phyloP scores from a whole-genome alignment of 30 jellyfish, hydroid and myxozoan species.

The Pelagia noctiluca region DNA sequence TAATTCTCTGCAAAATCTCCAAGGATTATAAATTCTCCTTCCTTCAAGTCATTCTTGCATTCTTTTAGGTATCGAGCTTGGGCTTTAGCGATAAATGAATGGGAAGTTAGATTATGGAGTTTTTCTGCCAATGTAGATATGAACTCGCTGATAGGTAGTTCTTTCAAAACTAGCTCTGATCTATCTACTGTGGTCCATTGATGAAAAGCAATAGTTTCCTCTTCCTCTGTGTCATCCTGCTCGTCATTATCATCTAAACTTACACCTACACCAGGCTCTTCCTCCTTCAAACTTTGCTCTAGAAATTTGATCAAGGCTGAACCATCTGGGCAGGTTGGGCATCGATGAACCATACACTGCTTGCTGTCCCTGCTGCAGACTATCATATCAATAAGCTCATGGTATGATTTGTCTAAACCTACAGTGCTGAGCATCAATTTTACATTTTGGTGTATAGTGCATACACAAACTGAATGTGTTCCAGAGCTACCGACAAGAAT shows the following conservation, averaged over 20 bases:
- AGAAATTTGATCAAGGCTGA: neutral
- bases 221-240: neutral
- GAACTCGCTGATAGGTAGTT: constrained; percentile 12
- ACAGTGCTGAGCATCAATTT: constrained; percentile 28
- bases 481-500: constrained; percentile 68
- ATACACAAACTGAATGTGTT: constrained; percentile 85
- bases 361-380: constrained; percentile 18
- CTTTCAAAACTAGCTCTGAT: constrained; percentile 18
- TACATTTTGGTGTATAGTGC: constrained; percentile 67
- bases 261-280: too few species aligned
- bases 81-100: constrained; percentile 40
- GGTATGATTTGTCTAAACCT: constrained; percentile 3
- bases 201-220: constrained; percentile 23
- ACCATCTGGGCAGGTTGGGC: constrained; percentile 19
- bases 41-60: constrained; percentile 23
- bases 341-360: constrained; percentile 41
- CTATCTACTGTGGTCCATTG: constrained; percentile 53
- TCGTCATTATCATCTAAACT: too few species aligned
- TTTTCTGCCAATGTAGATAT: neutral
- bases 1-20: constrained; percentile 33
- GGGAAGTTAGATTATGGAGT: constrained; percentile 28
- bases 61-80: constrained; percentile 45
- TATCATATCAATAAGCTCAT: constrained; percentile 39
- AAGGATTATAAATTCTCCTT: neutral
- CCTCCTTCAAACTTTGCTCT: neutral